Base-by-base conservation (phyloP, 2,113 vertebrate genomes). In the Tonatia bakeri region DNA sequence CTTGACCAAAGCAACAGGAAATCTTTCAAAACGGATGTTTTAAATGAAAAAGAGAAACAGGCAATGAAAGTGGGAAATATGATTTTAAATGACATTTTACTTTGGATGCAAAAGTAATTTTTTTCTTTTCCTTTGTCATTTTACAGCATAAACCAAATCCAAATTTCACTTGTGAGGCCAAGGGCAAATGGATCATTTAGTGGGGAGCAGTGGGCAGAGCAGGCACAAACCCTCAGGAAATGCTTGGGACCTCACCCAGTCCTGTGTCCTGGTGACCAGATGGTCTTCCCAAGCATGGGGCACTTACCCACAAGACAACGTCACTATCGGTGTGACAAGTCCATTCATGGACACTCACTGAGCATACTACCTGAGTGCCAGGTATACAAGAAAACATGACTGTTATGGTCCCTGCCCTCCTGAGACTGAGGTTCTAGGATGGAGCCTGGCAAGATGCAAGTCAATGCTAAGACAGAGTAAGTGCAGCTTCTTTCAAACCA, bases 1-100 rank as follows among this genome's bases (percentile, higher is more conserved):
- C 45, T 82, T 76, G 54, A 97, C 93, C 75, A 94, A 97, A 97
- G 61, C 7, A 40, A 96, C 56, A 91, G 80, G 93, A 97, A 97
- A 94, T 92, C 73, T 92, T 92, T 96, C 50, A 83, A 84, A 95
- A 93, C 33, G 52, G 80, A 91, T 94, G 80, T 61, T 95, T 81
- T 64, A 76, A 69, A 87, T 5, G 56, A 7, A 82, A 33, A 89
- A 96, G 93, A 94, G 96, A 97, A 97, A 96, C 12, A 90, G 38
- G 50, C 45, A 88, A 12, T 11, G 28, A 64, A 40, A 33, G 92
- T 1, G 22, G 61, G 85, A 97, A 47, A 76, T 17, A 40, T 4
- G 33, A 84, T 87, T 95, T 86, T 69, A 87, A 94, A 54, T 92
- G 72, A 79, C 84, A 79, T 95, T 96, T 95, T 26, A 38, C 45